Evolutionary conservation across 2,797 vertebrate species (phyloP).

Genomic region (Sebastes wilsoni): DNA sequence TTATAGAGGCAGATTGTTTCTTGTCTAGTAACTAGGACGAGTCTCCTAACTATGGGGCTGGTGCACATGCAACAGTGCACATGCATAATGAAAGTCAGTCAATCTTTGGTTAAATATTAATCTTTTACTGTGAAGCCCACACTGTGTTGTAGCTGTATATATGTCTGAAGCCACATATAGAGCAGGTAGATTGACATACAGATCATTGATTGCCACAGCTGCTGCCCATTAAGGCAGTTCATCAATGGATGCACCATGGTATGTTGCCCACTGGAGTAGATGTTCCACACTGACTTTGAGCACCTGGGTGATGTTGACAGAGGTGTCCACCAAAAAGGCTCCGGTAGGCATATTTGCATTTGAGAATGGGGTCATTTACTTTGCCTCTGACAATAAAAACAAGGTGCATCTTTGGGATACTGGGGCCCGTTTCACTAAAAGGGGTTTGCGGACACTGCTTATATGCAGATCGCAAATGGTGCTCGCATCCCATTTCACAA

Average conservation of each 20-base stretch:
- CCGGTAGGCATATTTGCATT: neutral
- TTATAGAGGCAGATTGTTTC: neutral
- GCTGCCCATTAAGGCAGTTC: constrained; percentile 22
- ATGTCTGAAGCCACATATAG: neutral
- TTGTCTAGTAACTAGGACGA: neutral
- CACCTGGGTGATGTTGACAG: constrained; percentile 44
- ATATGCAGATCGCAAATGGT: neutral
- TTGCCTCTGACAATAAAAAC: neutral
- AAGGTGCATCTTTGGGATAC: neutral
- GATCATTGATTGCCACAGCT: constrained; percentile 41
- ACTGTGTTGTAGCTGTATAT: neutral
- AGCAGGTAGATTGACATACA: neutral
- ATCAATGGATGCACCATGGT: constrained; percentile 4
- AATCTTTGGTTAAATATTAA: neutral
- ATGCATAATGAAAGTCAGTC: neutral
- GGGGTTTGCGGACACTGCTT: neutral
- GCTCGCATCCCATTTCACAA: neutral
- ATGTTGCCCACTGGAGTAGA: constrained; percentile 13
- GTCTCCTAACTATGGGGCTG: neutral
- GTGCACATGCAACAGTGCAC: too few relatives aligned
- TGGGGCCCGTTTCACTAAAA: neutral
- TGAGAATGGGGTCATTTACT: neutral
- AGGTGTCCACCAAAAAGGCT: neutral
- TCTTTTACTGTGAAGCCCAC: neutral
- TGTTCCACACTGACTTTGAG: constrained; percentile 3